phyloP scores from a whole-genome alignment of 1,140 invertebrate genomes.

The Leptinotarsa undecemlineata region DNA sequence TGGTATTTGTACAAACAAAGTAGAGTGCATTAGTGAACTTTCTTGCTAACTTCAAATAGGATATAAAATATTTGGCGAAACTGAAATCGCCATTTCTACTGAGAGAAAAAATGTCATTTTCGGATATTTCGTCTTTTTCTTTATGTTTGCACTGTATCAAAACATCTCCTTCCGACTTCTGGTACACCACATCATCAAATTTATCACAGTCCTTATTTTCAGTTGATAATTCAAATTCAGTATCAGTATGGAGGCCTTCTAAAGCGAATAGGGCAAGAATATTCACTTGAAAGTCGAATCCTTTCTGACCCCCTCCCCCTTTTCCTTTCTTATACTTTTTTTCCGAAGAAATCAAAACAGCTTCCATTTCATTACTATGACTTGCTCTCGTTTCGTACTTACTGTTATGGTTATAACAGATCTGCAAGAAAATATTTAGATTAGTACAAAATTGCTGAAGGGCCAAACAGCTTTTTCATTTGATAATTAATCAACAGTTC shows the following conservation, averaged over 20 bases:
- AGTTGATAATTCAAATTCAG: neutral
- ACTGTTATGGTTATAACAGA: no score
- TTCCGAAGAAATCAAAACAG: no score
- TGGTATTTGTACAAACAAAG: constrained; percentile 2
- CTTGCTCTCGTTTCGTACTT: no score
- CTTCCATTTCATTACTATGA: no score
- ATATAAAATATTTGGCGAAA: constrained; percentile 4
- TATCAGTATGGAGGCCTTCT: neutral
- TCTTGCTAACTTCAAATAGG: neutral
- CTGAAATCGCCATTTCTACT: neutral
- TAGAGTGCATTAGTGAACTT: neutral
- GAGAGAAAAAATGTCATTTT: neutral
- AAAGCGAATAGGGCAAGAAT: neutral
- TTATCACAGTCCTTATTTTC: neutral
- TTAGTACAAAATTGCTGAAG: no score
- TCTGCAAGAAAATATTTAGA: no score
- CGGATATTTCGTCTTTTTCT: constrained; percentile 17
- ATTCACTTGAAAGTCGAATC: constrained; percentile 7
- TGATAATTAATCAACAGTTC: no score
- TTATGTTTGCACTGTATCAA: constrained; percentile 24
- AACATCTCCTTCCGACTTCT: constrained; percentile 7
- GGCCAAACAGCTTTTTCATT: no score
- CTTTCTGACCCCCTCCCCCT: neutral
- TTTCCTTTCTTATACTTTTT: neutral
- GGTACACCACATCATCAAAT: constrained; percentile 15